These are phyloP conservation scores for Ormyrus pomaceus DNA, from an alignment of 2,888 invertebrate genomes.

Conservation along the genomic window DNA sequence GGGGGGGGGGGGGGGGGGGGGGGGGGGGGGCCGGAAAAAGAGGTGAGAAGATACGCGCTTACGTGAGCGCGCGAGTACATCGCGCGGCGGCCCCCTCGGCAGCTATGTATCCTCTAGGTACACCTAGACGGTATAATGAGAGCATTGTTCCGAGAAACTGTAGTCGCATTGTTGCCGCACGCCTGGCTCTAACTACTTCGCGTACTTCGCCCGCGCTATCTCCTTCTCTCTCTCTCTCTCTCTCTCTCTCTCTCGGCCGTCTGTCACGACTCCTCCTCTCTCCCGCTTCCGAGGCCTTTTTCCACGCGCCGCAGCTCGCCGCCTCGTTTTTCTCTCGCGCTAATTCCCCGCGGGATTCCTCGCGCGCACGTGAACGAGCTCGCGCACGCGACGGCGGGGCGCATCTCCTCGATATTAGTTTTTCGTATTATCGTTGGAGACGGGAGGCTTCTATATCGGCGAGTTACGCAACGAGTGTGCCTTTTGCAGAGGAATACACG, in stretches of 20 bases:
- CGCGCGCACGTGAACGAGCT: neutral
- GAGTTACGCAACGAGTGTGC: too few species aligned
- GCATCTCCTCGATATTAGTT: slow-evolving; percentile 1
- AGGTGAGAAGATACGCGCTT: slow-evolving; percentile 33
- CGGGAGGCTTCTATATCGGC: too few species aligned
- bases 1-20: slow-evolving; percentile 24
- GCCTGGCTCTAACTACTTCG: slow-evolving; percentile 54
- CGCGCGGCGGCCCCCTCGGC: neutral
- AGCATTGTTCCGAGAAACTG: slow-evolving; percentile 74
- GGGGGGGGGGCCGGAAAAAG: slow-evolving; percentile 22
- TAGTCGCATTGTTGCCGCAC: slow-evolving; percentile 70
- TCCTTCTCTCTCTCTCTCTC: neutral
- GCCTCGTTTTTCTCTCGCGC: slow-evolving; percentile 56
- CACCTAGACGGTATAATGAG: slow-evolving; percentile 70
- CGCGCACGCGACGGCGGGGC: neutral
- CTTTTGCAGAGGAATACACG: too few species aligned
- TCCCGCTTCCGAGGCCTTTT: neutral
- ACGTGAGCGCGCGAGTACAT: neutral
- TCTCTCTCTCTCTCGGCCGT: slow-evolving; percentile 1
- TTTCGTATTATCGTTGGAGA: too few species aligned
- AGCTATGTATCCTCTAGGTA: slow-evolving; percentile 63
- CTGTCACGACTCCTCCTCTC: slow-evolving; percentile 9
- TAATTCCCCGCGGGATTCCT: slow-evolving; percentile 60
- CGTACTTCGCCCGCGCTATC: slow-evolving; percentile 32
- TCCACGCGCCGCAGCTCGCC: slow-evolving; percentile 25